Conservation (phyloP, 2,113 vertebrate species). For the Plecotus auritus region DNA sequence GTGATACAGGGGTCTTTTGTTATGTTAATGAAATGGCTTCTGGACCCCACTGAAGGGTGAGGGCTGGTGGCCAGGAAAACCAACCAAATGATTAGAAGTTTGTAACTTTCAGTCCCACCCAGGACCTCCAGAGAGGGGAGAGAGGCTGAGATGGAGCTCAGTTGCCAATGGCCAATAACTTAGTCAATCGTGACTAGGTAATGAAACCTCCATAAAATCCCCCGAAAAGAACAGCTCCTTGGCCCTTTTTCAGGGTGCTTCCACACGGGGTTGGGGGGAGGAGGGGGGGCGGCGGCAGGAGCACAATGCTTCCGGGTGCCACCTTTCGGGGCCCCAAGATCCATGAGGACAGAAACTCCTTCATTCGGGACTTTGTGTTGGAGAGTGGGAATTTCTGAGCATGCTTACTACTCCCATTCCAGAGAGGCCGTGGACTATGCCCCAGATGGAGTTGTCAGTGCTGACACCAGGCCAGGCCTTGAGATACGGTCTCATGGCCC, state of each 20-base stretch:
- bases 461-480: too few relatives aligned
- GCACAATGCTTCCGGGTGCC: not conserved
- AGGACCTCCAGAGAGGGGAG: not conserved
- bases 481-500: too few relatives aligned
- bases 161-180: not conserved
- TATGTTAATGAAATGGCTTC: not conserved
- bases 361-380: too few relatives aligned
- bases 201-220: too few relatives aligned
- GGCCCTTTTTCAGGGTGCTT: not conserved
- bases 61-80: not conserved
- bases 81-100: too few relatives aligned
- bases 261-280: too few relatives aligned
- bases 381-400: too few relatives aligned
- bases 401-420: too few relatives aligned
- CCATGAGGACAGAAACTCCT: not conserved
- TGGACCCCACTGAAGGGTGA: not conserved
- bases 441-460: too few relatives aligned
- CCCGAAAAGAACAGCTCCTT: not conserved
- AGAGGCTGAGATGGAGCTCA: not conserved
- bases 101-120: not conserved
- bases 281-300: not conserved
- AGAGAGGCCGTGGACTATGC: too few relatives aligned
- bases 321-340: not conserved
- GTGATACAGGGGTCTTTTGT: not conserved
- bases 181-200: not conserved